Evolutionary conservation across 2,888 invertebrate genomes (phyloP).

Genomic region (Drosophila colorata): DNA sequence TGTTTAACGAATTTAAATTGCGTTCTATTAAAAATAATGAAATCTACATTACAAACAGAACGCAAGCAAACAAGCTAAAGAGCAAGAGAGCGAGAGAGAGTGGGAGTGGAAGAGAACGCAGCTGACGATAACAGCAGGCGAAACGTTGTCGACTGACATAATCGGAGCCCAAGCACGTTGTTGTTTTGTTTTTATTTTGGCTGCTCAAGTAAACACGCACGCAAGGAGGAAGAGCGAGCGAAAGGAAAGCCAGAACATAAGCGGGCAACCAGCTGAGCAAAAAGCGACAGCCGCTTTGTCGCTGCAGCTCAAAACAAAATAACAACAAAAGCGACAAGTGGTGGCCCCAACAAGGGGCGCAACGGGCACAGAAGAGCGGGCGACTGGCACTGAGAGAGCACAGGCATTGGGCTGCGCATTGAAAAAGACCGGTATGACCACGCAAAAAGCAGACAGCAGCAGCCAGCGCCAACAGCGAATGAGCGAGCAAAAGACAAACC

Average conservation of each 20-base stretch:
- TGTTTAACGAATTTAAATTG: conserved; percentile 68
- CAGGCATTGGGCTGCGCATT: conserved; percentile 35
- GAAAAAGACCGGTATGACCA: conserved; percentile 81
- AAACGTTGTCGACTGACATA: conserved; percentile 60
- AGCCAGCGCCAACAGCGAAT: conserved; percentile 33
- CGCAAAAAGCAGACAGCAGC: conserved; percentile 58
- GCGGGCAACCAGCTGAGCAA: conserved; percentile 59
- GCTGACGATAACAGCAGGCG: conserved; percentile 36
- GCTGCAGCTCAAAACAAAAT: conserved; percentile 60
- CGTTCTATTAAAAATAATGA: conserved; percentile 68
- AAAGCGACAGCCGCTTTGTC: conserved; percentile 56
- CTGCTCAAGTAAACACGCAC: conserved; percentile 26
- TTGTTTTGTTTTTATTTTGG: conserved; percentile 63
- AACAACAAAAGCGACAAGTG: conserved; percentile 77
- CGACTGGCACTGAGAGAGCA: conserved; percentile 14
- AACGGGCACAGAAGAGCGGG: conserved; percentile 7
- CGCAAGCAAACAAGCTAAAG: not conserved
- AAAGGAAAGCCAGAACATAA: conserved; percentile 49
- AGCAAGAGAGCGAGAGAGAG: conserved; percentile 22
- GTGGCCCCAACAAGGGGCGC: conserved; percentile 42
- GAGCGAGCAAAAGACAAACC: conserved; percentile 41
- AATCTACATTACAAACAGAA: conserved; percentile 40
- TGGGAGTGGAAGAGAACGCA: conserved; percentile 26
- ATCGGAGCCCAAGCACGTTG: conserved; percentile 54
- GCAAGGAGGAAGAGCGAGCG: conserved; percentile 24